Evolutionary conservation across 2,797 vertebrate genomes (phyloP).

Genomic region (Squalus acanthias): DNA sequence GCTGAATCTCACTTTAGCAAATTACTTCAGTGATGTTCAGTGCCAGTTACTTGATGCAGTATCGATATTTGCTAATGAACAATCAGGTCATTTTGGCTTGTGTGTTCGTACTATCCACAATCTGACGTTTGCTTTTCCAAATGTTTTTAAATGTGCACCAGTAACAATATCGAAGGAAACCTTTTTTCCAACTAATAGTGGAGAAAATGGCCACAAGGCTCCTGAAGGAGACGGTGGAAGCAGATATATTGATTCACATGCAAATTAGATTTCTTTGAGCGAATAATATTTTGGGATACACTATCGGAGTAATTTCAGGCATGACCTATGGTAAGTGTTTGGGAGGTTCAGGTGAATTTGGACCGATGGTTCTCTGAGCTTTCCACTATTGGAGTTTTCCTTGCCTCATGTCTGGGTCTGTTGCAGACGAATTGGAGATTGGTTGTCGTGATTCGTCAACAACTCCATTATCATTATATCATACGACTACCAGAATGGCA

Average conservation of each 20-base stretch:
- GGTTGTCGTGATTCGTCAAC: background rate
- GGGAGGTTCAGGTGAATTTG: background rate
- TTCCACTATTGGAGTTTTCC: background rate
- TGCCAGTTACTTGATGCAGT: background rate
- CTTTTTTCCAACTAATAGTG: too few species aligned
- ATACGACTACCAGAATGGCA: background rate
- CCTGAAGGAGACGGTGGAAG: background rate
- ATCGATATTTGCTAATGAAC: background rate
- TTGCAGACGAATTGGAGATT: background rate
- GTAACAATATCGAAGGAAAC: background rate
- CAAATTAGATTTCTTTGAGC: background rate
- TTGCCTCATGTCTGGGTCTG: background rate
- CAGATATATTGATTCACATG: background rate
- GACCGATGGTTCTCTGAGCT: background rate
- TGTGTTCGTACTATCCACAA: background rate
- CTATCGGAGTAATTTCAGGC: background rate
- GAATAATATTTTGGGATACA: background rate
- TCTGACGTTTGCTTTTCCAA: background rate
- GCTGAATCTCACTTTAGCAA: background rate
- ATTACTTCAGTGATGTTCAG: background rate
- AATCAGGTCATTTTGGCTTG: background rate
- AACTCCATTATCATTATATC: too few species aligned
- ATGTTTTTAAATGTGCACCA: background rate
- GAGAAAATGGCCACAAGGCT: background rate
- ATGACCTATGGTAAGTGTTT: background rate